phyloP scores from a whole-genome alignment of 2,113 vertebrate species.

The Globicephala melas region DNA sequence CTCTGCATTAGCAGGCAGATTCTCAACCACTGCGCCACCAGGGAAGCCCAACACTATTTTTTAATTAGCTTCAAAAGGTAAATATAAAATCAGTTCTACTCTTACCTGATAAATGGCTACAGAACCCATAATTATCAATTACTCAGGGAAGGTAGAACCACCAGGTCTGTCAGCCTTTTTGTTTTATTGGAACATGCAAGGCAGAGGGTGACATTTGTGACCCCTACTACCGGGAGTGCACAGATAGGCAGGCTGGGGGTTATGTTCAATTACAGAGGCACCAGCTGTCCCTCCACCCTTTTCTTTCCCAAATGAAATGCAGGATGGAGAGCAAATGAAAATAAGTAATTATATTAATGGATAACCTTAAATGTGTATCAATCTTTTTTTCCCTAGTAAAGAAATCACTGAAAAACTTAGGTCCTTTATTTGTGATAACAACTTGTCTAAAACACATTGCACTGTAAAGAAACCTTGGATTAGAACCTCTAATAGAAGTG shows the following conservation, averaged over 20 bases:
- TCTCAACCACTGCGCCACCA: no score
- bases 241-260: neutral
- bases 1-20: no score
- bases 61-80: slow-evolving; percentile 17
- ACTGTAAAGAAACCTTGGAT: neutral
- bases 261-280: neutral
- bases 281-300: slow-evolving; percentile 9
- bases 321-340: slow-evolving; percentile 27
- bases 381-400: neutral
- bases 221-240: neutral
- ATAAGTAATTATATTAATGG: slow-evolving; percentile 18
- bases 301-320: slow-evolving; percentile 39
- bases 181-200: neutral
- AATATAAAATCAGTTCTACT: slow-evolving; percentile 23
- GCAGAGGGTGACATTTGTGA: slow-evolving; percentile 8
- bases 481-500: neutral
- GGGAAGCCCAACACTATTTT: neutral
- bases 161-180: neutral
- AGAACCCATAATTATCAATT: neutral
- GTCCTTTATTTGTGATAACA: neutral
- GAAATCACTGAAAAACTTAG: neutral
- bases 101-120: neutral
- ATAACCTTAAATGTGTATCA: neutral
- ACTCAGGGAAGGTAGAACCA: neutral
- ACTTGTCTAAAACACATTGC: neutral